Conservation (phyloP, 2,888 invertebrate species). For the Pachycephus smyrnensis region DNA sequence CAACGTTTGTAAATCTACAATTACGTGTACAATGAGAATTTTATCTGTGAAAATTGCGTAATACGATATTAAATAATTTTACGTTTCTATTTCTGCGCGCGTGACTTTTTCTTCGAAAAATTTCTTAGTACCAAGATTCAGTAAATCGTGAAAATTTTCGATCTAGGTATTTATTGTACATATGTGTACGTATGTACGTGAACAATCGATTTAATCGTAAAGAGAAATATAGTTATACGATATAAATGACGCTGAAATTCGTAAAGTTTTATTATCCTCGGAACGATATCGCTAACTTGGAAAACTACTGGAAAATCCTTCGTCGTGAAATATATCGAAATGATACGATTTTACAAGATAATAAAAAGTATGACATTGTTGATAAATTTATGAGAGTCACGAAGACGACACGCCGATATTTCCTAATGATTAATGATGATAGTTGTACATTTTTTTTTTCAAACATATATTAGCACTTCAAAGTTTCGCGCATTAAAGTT, state of each 20-base stretch:
- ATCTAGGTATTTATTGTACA: neutral
- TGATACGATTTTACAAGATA: neutral
- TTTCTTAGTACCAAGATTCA: neutral
- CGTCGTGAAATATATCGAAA: neutral
- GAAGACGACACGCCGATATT: too few relatives aligned
- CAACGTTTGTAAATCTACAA: neutral
- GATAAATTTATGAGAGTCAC: too few relatives aligned
- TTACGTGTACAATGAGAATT: neutral
- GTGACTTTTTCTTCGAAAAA: neutral
- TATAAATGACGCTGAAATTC: neutral
- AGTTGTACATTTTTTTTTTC: too few relatives aligned
- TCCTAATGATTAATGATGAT: too few relatives aligned
- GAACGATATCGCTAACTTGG: neutral
- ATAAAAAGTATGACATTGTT: neutral
- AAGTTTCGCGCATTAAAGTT: neutral
- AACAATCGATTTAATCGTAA: neutral
- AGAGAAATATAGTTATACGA: neutral
- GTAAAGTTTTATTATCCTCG: neutral
- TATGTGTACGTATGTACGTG: neutral
- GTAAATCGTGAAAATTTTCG: neutral
- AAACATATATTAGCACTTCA: too few relatives aligned
- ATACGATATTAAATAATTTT: neutral
- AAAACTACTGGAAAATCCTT: neutral
- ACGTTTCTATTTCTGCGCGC: neutral
- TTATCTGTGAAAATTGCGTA: neutral